Evolutionary conservation across 2,888 invertebrate species (phyloP).

Genomic region (Leptopilina syphax): DNA sequence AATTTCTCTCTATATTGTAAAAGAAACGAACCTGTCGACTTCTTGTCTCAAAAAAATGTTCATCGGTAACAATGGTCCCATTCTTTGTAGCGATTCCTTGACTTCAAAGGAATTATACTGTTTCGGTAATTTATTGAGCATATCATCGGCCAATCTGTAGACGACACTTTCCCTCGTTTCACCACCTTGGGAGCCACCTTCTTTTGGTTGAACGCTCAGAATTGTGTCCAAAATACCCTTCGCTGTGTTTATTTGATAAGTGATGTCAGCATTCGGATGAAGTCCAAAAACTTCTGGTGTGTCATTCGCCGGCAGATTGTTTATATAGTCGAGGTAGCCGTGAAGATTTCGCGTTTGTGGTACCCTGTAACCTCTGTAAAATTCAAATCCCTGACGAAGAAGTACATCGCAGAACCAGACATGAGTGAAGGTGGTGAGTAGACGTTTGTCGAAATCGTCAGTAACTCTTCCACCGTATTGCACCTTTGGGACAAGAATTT

Average conservation of each 20-base stretch:
- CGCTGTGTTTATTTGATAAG: constrained; percentile 97
- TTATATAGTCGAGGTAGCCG: constrained; percentile 91
- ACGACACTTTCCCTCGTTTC: constrained; percentile 96
- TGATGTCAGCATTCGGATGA: constrained; percentile 97
- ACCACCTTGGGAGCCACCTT: constrained; percentile 92
- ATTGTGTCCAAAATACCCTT: constrained; percentile 96
- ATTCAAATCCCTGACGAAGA: constrained; percentile 92
- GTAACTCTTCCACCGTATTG: constrained; percentile 94
- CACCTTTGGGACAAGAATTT: constrained; percentile 69
- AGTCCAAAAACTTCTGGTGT: constrained; percentile 98
- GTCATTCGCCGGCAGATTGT: constrained; percentile 89
- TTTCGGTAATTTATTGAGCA: constrained; percentile 90
- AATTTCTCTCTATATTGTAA: too few species aligned
- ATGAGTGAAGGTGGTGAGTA: constrained; percentile 94
- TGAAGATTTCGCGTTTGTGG: constrained; percentile 89
- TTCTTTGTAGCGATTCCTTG: constrained; percentile 90
- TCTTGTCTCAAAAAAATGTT: constrained; percentile 93
- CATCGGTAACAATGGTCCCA: constrained; percentile 96
- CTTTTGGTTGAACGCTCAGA: constrained; percentile 97
- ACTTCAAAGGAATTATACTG: constrained; percentile 94
- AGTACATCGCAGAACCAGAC: constrained; percentile 97
- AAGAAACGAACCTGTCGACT: constrained; percentile 76
- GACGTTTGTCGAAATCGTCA: constrained; percentile 96
- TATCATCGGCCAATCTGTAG: constrained; percentile 94
- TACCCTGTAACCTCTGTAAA: constrained; percentile 95